Percentiles rank a stretch among this genome's conserved stretches.
These are phyloP conservation scores for Meloidogyne hapla DNA, from an alignment of 1,140 invertebrate species.

Conservation along the genomic window DNA sequence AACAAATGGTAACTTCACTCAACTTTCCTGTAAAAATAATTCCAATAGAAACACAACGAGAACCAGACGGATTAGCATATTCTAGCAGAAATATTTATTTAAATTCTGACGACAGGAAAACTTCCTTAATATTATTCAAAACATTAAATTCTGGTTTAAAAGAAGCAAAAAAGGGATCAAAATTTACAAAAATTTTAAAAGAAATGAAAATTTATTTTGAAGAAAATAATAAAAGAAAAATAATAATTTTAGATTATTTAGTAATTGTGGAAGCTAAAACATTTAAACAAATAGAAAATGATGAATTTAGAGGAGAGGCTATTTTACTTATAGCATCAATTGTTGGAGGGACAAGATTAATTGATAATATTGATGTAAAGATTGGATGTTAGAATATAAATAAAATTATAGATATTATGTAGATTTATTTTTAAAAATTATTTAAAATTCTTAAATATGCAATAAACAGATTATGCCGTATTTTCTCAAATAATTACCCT, in stretches of 20 bases:
- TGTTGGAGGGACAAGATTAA: constrained; percentile 26
- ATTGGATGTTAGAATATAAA: not conserved
- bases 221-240: not conserved
- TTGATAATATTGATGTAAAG: constrained; percentile 29
- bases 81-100: constrained; percentile 37
- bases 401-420: too few relatives aligned
- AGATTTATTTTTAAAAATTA: too few relatives aligned
- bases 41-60: constrained; percentile 28
- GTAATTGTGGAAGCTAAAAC: constrained; percentile 33
- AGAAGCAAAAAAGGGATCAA: constrained; percentile 9
- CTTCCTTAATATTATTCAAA: constrained; percentile 7
- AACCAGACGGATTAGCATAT: constrained; percentile 38
- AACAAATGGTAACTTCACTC: constrained; percentile 34
- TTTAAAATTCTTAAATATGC: too few relatives aligned
- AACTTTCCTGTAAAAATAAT: constrained; percentile 40
- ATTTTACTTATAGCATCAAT: constrained; percentile 22
- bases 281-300: constrained; percentile 14
- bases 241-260: constrained; percentile 29
- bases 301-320: constrained; percentile 27
- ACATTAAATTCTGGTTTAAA: not conserved
- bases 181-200: not conserved
- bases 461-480: too few relatives aligned
- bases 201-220: constrained; percentile 6
- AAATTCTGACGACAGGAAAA: constrained; percentile 16
- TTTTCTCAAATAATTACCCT: too few relatives aligned